Evolutionary conservation across 2,797 vertebrate genomes (phyloP), one percentile per base, ranked within the genome.

Genomic region (Clamator glandarius): DNA sequence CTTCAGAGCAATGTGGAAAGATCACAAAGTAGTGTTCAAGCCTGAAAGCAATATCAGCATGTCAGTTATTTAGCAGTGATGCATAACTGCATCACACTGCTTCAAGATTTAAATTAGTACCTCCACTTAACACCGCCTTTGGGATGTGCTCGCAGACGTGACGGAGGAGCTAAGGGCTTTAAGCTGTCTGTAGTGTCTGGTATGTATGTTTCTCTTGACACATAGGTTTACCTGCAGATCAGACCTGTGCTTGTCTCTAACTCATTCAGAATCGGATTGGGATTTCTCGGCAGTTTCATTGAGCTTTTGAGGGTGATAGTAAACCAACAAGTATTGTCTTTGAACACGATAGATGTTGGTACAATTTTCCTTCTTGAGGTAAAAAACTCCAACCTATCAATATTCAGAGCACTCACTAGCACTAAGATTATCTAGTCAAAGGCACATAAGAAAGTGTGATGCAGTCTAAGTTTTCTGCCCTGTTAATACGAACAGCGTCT

Each of bases 301-400:
- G 44, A 15, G 19, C 5, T 21, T 28, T 57, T 46, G 15, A 20
- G 18, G 13, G 21, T 84, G 10, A 26, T 4, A 15, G 20, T 31
- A 87, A 78, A 72, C 9, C 10, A 68, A 9, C n/a, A 58, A 78
- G 24, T 84, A 35, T 19, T 63, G 6, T 54, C 26, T 70, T 81
- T 35, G 52, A 42, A 36, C 5, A 21, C 55, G 35, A 46, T 15
- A 23, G 28, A 19, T 46, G 3, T 26, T 70, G 41, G 19, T 48
- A 35, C 2, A 19, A 10, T 55, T 84, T 39, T 80, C 16, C 44
- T 52, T 63, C 33, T 26, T 50, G 14, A 8, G 4, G 20, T 74
- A 54, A 68, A 74, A 73, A 73, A 16, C 0, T 0, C 3, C 5
- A 3, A 15, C 7, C 6, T 50, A 11, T 36, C 57, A 68, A 67